Percentiles rank a stretch among this genome's conserved stretches.
Conservation (phyloP, 2,888 invertebrate genomes). For the Melieria picta region DNA sequence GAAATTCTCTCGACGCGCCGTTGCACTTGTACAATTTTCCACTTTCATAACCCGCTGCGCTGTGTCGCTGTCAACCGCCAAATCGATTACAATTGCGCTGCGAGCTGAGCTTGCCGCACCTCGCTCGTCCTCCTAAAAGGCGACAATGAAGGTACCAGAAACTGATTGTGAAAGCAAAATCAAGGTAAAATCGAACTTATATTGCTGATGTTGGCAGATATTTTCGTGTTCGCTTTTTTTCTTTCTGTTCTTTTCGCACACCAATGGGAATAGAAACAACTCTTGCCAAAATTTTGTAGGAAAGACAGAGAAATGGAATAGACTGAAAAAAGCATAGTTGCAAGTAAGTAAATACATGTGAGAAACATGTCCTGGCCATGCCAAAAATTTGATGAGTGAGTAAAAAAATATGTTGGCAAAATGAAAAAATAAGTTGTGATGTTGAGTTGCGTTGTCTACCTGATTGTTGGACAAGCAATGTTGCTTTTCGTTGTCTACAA, state of each 20-base stretch:
- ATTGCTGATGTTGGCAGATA: constrained; percentile 19
- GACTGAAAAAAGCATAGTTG: too few relatives aligned
- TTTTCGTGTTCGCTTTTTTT: background rate
- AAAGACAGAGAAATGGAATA: too few relatives aligned
- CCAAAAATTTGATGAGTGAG: too few relatives aligned
- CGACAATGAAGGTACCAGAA: constrained; percentile 14
- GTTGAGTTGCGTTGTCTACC: too few relatives aligned
- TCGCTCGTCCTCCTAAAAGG: constrained; percentile 20
- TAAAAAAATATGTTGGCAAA: too few relatives aligned
- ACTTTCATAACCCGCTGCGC: constrained; percentile 28
- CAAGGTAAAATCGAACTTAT: constrained; percentile 30
- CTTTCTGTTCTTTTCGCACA: background rate
- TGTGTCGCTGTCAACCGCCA: constrained; percentile 29
- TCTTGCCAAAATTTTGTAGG: too few relatives aligned
- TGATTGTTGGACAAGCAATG: too few relatives aligned
- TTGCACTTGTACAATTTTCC: constrained; percentile 26
- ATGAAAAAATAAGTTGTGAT: too few relatives aligned
- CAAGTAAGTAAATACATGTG: too few relatives aligned
- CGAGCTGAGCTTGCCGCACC: background rate
- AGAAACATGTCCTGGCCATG: too few relatives aligned
- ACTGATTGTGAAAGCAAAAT: constrained; percentile 8
- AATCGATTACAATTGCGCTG: constrained; percentile 31
- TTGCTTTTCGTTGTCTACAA: too few relatives aligned
- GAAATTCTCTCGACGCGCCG: background rate
- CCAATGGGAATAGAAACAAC: too few relatives aligned